phyloP scores from a whole-genome alignment of 2,888 invertebrate genomes.

The Tipula lateralis region DNA sequence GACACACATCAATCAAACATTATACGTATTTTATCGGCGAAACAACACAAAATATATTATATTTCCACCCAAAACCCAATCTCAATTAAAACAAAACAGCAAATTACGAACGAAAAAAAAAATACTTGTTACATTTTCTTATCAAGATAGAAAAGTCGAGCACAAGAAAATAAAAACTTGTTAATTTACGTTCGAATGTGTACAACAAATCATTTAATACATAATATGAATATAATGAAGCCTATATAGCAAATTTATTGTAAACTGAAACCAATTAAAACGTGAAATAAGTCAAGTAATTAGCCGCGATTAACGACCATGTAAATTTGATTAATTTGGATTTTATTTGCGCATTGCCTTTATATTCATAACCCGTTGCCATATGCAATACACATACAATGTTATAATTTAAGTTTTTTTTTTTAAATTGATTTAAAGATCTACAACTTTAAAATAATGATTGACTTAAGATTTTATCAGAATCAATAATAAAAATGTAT shows the following conservation, averaged over 20 bases:
- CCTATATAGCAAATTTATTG: neutral
- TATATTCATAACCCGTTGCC: neutral
- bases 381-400: neutral
- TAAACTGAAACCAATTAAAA: constrained; percentile 24
- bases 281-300: constrained; percentile 7
- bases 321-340: constrained; percentile 1
- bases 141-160: constrained; percentile 2
- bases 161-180: neutral
- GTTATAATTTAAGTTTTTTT: neutral
- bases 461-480: neutral
- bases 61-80: neutral
- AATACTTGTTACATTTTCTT: constrained; percentile 3
- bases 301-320: constrained; percentile 24
- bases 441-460: neutral
- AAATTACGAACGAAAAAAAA: neutral
- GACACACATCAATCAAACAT: neutral
- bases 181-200: constrained; percentile 6
- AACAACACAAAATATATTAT: neutral
- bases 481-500: neutral
- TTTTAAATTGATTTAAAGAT: neutral
- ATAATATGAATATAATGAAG: neutral
- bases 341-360: neutral
- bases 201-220: neutral
- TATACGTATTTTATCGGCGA: neutral
- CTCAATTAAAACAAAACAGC: constrained; percentile 19